These are phyloP conservation scores for Brachyopa scutellaris DNA, from an alignment of 2,888 invertebrate species.

Conservation along the genomic window DNA sequence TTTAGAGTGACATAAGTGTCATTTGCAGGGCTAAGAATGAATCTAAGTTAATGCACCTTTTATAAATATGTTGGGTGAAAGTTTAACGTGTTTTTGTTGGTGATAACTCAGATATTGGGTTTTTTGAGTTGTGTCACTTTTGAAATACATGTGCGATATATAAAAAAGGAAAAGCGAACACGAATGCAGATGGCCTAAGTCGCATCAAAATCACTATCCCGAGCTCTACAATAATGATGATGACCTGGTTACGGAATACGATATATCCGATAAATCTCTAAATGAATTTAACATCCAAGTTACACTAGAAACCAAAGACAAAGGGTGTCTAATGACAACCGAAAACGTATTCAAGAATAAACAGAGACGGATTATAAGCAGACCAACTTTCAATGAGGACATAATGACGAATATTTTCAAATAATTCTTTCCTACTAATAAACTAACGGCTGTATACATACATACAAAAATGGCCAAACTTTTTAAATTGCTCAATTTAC, in stretches of 20 bases:
- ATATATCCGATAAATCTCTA: not conserved
- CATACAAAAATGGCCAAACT: conserved; percentile 65
- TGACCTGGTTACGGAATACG: conserved; percentile 71
- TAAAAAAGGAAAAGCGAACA: conserved; percentile 67
- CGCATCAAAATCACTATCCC: conserved; percentile 50
- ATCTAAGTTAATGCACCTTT: too few species aligned
- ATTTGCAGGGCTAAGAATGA: too few species aligned
- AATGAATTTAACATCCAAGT: conserved; percentile 31
- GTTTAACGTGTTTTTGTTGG: too few species aligned
- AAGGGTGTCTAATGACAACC: conserved; percentile 18
- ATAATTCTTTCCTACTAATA: conserved; percentile 68
- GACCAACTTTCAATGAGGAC: conserved; percentile 43
- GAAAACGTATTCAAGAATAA: conserved; percentile 64
- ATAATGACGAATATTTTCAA: conserved; percentile 44
- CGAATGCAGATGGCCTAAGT: conserved; percentile 59
- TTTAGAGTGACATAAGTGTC: too few species aligned
- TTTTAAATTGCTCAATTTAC: conserved; percentile 63
- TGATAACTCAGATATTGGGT: too few species aligned
- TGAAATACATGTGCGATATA: too few species aligned
- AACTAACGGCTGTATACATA: conserved; percentile 64
- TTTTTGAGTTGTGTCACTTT: too few species aligned
- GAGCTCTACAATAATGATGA: conserved; percentile 69
- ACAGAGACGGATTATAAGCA: conserved; percentile 46
- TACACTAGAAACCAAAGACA: conserved; percentile 36
- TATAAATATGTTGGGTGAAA: too few species aligned